phyloP scores from a whole-genome alignment of 2,113 vertebrate genomes.

The Pygathrix nemaeus region DNA sequence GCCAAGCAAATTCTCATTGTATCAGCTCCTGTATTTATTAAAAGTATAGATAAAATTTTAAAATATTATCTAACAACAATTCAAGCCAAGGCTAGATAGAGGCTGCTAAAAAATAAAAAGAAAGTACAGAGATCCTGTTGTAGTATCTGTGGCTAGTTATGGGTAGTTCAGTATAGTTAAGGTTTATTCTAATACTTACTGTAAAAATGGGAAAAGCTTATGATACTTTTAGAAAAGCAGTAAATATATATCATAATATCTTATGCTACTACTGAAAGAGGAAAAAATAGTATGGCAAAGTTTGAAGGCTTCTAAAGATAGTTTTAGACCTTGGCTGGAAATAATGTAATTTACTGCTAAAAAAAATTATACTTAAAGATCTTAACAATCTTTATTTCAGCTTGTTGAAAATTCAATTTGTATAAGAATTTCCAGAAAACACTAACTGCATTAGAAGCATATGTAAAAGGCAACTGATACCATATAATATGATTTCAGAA shows the following conservation, averaged over 20 bases:
- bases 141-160: not conserved
- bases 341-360: not conserved
- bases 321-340: not conserved
- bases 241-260: conserved; percentile 25
- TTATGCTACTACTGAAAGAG: not conserved
- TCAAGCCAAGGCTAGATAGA: not conserved
- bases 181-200: not conserved
- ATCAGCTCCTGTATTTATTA: conserved; percentile 16
- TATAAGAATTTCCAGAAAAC: not conserved
- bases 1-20: not conserved
- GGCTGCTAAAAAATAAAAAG: not conserved
- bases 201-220: not conserved
- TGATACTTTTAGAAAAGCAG: conserved; percentile 2
- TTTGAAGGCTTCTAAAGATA: not conserved
- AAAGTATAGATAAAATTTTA: conserved; percentile 2
- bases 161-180: conserved; percentile 13
- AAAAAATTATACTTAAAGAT: not conserved
- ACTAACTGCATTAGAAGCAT: not conserved
- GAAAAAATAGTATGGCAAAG: not conserved
- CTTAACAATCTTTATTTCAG: not conserved
- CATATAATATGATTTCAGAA: conserved; percentile 1
- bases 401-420: not conserved
- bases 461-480: not conserved
- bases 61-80: not conserved
- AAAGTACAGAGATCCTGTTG: not conserved